Evolutionary conservation across 2,797 vertebrate genomes (phyloP).

Genomic region (Rhabdomys pumilio): DNA sequence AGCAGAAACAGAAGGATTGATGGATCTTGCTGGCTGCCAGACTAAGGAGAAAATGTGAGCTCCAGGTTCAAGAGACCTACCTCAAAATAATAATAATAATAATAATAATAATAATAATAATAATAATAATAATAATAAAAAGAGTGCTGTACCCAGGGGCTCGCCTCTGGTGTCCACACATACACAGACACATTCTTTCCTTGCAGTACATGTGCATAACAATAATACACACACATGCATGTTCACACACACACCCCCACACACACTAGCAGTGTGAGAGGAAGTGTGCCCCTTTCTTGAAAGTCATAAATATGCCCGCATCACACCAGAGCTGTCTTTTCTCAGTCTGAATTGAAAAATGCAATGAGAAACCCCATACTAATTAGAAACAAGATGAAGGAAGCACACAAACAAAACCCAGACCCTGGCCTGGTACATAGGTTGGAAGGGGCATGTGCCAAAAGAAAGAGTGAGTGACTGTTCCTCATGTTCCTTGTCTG

Average conservation of each 20-base stretch:
- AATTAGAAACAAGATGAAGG: slow-evolving; percentile 27
- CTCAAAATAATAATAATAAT: background rate
- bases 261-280: background rate
- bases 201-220: background rate
- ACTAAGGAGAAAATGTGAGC: background rate
- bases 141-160: background rate
- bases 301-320: slow-evolving; percentile 25
- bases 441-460: background rate
- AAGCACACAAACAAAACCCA: background rate
- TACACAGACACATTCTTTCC: background rate
- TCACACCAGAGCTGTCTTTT: slow-evolving; percentile 9
- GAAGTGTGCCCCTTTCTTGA: slow-evolving; percentile 58
- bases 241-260: background rate
- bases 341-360: background rate
- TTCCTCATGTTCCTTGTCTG: background rate
- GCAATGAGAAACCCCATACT: background rate
- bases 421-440: background rate
- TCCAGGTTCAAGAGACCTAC: background rate
- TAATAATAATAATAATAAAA: background rate
- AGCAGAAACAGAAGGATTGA: background rate
- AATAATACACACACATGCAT: background rate
- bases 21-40: background rate
- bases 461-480: background rate
- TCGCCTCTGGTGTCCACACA: background rate
- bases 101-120: too few relatives aligned